Base-by-base conservation (phyloP, 2,797 vertebrate genomes). In the Sebastes wilsoni region DNA sequence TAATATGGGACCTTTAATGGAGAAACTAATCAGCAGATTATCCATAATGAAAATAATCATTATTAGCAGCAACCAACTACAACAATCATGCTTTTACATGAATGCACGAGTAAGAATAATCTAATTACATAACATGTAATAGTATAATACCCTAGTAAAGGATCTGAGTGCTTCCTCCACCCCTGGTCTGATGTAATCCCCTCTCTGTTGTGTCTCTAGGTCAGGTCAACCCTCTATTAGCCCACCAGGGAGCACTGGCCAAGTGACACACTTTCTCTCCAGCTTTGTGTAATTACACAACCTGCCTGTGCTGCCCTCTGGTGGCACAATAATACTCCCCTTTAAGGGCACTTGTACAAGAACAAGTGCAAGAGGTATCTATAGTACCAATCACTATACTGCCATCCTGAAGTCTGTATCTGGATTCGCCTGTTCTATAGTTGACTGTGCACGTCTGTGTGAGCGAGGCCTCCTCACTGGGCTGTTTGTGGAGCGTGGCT, bases 211-310 rank as follows among this genome's bases (percentile, higher is more conserved):
- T 46, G 70, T 60, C 34, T 86, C 65, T 9, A 36, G 81, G 82
- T 85, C 66, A 79, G 75, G 79, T 75, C 78, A 81, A 0, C 28
- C 0, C 60, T 78, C 28, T 23, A n/a, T 86, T 46, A 73, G 36
- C 32, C 72, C 75, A 71, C 55, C 75, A 75, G 79, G 20, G 38
- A 59, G 58, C 68, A 11, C 8, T 68, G 77, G 56, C 55, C 83
- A 4, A 80, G 67, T 87, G 65, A 85, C 88, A 89, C 89, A 82
- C 81, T 87, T 88, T 77, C 77, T 77, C 77, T 67, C 23, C 56
- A 32, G 27, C 42, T 49, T 87, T 84, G 72, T 77, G 75, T 75
- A 80, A 89, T 58, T 55, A 60, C n/a, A 28, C 28, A 71, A 56
- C 2, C 6, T 18, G n/a, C 16, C 18, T 28, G 2, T 89, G 77